These are phyloP conservation scores for Cottus gobio DNA, from an alignment of 2,113 vertebrate species.

Conservation along the genomic window DNA sequence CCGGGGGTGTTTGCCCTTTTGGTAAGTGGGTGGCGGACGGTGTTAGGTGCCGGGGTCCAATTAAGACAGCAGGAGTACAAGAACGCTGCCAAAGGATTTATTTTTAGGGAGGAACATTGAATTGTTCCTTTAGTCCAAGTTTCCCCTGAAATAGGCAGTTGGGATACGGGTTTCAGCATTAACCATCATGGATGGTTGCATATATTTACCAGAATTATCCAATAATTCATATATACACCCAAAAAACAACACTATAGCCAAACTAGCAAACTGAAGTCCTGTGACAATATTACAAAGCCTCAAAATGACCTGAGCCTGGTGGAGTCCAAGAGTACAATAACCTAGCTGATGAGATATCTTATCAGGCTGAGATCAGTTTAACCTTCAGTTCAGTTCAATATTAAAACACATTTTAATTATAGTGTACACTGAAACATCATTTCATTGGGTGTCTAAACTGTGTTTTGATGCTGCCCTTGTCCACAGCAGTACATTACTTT, in stretches of 20 bases:
- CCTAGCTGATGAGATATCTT: too few relatives aligned
- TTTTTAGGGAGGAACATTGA: slow-evolving; percentile 27
- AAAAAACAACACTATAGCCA: not conserved
- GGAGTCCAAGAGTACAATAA: too few relatives aligned
- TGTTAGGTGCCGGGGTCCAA: slow-evolving; percentile 59
- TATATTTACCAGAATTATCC: not conserved
- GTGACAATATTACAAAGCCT: not conserved
- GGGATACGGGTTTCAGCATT: not conserved
- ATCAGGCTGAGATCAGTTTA: too few relatives aligned
- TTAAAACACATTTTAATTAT: not conserved
- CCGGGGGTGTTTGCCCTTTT: slow-evolving; percentile 73
- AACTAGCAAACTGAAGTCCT: not conserved
- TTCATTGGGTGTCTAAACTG: not conserved
- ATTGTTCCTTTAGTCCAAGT: not conserved
- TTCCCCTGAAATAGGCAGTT: not conserved
- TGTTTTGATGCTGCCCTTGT: not conserved
- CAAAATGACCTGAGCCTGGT: not conserved
- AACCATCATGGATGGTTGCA: not conserved
- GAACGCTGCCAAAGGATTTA: slow-evolving; percentile 39
- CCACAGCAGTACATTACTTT: not conserved
- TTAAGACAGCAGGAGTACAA: slow-evolving; percentile 59
- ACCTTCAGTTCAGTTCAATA: not conserved
- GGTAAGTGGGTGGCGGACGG: slow-evolving; percentile 49
- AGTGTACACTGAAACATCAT: not conserved
- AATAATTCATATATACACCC: not conserved